Base-by-base conservation (phyloP, 2,888 invertebrate genomes). In the Uropetala carovei region DNA sequence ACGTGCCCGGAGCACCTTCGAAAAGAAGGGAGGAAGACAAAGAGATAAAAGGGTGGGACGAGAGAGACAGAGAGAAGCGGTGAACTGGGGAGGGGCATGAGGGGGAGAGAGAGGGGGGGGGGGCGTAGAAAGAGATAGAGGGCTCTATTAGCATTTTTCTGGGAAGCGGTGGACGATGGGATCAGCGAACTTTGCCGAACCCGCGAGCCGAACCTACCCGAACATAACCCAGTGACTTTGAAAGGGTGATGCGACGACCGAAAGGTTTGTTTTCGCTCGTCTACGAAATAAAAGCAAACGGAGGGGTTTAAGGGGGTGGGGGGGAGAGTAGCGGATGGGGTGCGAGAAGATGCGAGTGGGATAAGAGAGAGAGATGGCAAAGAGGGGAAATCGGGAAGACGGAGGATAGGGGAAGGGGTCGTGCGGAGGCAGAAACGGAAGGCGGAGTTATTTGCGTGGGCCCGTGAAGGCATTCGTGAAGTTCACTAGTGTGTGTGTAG, bases 211-310 rank as follows among this genome's bases (percentile, higher is more conserved):
- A 83, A 83, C 83, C 83, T 83, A 83, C 83, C 83, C 83, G 83
- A 83, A 83, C 83, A 83, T 83, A 83, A 83, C 83, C 83, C 83
- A 83, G 56, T 83, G 83, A 83, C 83, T 83, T 57, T 57, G 83
- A 56, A 83, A 83, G 83, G n/a, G 83, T 43, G 43, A 9, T 13
- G 83, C 83, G 43, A 83, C 43, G 43, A 83, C 83, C 56, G 83
- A 83, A 14, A 83, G 83, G 56, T 43, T 83, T 57, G 83, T 43
- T 83, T 83, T 83, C 83, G n/a, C n/a, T n/a, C 83, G 83, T 83
- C 57, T 43, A 14, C 83, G 57, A 43, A 18, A 27, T 18, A 83
- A 43, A 43, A 16, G 82, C 56, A 57, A 83, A 83, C 5, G 43
- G 43, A 43, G 43, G 43, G 43, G 43, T 43, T 5, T 43, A 43